A percentile compares a stretch with the other conserved stretches of the same genome.
These are phyloP conservation scores for Spheniscus mendiculus DNA, from an alignment of 2,113 vertebrate species.

Conservation along the genomic window DNA sequence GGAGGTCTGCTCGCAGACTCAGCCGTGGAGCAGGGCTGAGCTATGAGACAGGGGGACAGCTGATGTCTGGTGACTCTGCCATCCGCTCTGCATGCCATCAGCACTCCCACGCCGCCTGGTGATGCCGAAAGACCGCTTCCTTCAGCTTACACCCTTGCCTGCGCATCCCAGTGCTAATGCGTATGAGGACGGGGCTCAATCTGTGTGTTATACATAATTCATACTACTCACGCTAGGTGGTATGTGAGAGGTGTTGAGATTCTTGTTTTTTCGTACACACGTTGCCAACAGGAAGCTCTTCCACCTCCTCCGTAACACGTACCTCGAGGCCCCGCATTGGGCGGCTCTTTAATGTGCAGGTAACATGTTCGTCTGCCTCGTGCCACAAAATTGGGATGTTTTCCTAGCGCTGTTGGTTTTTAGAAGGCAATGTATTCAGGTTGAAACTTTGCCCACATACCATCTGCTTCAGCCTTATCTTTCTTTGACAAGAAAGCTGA, in stretches of 20 bases:
- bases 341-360: not conserved
- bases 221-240: not conserved
- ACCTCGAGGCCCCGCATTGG: not conserved
- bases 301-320: not conserved
- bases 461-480: conserved; percentile 41
- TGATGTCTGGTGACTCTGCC: not conserved
- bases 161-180: rapidly evolving
- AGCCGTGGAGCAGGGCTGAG: not conserved
- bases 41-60: not conserved
- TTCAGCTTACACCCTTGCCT: not conserved
- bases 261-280: not conserved
- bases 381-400: not conserved
- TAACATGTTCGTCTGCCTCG: rapidly evolving
- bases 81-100: not conserved
- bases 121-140: rapidly evolving
- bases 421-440: conserved; percentile 30
- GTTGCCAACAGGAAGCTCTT: not conserved
- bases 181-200: rapidly evolving
- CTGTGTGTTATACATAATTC: not conserved
- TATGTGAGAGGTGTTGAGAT: not conserved
- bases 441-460: conserved; percentile 50
- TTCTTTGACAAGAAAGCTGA: not conserved
- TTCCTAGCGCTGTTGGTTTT: not conserved
- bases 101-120: not conserved
- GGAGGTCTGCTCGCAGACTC: not conserved